Base-by-base conservation (phyloP, 2,888 invertebrate species). In the Rhaphigaster nebulosa region DNA sequence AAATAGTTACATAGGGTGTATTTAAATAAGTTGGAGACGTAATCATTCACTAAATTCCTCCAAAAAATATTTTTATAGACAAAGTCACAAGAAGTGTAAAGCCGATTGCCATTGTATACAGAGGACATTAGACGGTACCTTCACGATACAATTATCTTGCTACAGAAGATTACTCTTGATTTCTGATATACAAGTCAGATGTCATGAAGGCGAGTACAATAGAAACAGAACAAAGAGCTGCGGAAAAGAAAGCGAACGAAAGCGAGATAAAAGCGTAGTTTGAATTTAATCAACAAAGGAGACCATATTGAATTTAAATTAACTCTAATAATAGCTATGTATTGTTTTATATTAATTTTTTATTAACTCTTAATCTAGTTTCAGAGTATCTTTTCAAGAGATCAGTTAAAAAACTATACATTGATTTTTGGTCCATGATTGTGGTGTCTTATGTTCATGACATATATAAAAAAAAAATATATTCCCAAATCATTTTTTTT, bases 191-290 rank as follows among this genome's bases (percentile, higher is more conserved):
- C 34, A 38, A 45, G 45, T 26, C 84, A 84, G 45, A 50, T 41
- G 84, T 84, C 45, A 84, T 50, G 45, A n/a, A 50, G 26, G 12
- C 26, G 23, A 50, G 84, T n/a, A 84, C 84, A 84, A 84, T 45
- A 13, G 84, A 5, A 15, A 45, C 3, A 45, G 15, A 45, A 84
- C 84, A 45, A 84, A 45, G 45, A 26, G 13, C 23, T 84, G 45
- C n/a, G 45, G 26, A 84, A 84, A 84, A 84, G 84, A 84, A 84
- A 45, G 41, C 80, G 26, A 8, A 80, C 41, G 23, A 80, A 76
- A 76, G 38, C 41, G 8, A 84, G 84, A 84, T 84, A 84, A n/a
- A 80, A 45, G 26, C 41, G n/a, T 20, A 84, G 84, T 45, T 84
- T 13, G 12, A 26, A 84, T 84, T 15, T 13, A 84, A 84, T 84